Base-by-base conservation (phyloP, 1,140 invertebrate species). In the Campoletis sonorensis region DNA sequence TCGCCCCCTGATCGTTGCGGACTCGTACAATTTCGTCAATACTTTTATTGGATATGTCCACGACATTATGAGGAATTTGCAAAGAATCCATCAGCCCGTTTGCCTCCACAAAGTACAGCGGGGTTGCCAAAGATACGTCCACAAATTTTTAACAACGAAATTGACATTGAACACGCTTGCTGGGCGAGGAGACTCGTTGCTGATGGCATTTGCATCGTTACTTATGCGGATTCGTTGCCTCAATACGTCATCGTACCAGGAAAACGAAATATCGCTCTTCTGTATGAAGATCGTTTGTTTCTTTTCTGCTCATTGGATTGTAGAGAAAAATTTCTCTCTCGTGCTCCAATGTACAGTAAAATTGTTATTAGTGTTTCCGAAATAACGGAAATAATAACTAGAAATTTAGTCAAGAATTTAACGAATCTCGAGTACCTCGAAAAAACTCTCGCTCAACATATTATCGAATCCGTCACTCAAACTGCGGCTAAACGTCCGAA, bases 41-140 rank as follows among this genome's bases (percentile, higher is more conserved):
- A 88, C 64, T 93, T 93, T 84, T 94, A 94, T 79, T 95, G 93
- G 93, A 85, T 94, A 64, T 94, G 94, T 84, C 18, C 84, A 1
- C 84, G 89, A 23, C 94, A 95, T 77, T 86, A 91, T 4, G 81
- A 90, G 4, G 72, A 85, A 21, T 94, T 94, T 79, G 23, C 91
- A 4, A 84, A 87, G 37, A 75, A 88, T 82, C 93, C 94, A 2
- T 61, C 87, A 1, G 70, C 70, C 7, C 90, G 92, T 83, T 85
- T 94, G 26, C 84, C 86, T 37, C 81, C 86, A 0, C 79, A 84
- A 49, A 88, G 88, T 37, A 84, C 84, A 0, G 79, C 91, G 4
- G 40, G 83, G 3, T 84, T 94, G n/a, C 93, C 93, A 0, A 86
- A 82, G n/a, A 73, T 93, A 83, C 87, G 93, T 27, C 93, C 94